Percentiles rank a stretch among this genome's conserved stretches.
Evolutionary conservation across 2,113 vertebrate genomes (phyloP).

Genomic region (Mastomys coucha): DNA sequence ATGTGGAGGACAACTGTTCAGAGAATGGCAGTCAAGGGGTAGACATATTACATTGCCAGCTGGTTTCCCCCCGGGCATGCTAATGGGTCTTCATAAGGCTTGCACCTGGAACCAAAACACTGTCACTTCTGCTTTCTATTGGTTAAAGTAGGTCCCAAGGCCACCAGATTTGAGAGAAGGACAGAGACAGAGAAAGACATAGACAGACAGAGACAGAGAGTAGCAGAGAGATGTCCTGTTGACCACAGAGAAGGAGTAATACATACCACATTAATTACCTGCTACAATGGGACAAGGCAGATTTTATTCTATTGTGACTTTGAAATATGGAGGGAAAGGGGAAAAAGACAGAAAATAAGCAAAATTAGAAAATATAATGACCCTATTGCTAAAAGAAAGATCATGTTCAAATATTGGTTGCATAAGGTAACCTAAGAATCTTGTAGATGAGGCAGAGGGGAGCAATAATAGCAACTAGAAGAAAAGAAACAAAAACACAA

Average conservation of each 20-base stretch:
- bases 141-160: not conserved
- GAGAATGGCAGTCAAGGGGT: not conserved
- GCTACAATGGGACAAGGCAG: not conserved
- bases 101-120: not conserved
- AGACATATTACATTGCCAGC: not conserved
- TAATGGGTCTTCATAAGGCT: not conserved
- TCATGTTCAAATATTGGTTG: not conserved
- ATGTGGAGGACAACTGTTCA: conserved; percentile 42
- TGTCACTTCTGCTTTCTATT: not conserved
- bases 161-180: not conserved
- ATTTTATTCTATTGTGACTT: not conserved
- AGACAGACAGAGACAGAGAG: not conserved
- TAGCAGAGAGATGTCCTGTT: not conserved
- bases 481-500: not conserved
- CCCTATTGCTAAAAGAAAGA: not conserved
- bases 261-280: not conserved
- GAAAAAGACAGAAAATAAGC: not conserved
- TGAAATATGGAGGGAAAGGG: not conserved
- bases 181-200: not conserved
- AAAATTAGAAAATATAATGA: conserved; percentile 43
- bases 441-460: not conserved
- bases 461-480: not conserved
- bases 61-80: conserved; percentile 2
- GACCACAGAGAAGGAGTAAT: not conserved
- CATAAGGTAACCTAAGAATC: not conserved